Conservation (phyloP, 2,888 invertebrate genomes). For the Ypsolopha sequella region DNA sequence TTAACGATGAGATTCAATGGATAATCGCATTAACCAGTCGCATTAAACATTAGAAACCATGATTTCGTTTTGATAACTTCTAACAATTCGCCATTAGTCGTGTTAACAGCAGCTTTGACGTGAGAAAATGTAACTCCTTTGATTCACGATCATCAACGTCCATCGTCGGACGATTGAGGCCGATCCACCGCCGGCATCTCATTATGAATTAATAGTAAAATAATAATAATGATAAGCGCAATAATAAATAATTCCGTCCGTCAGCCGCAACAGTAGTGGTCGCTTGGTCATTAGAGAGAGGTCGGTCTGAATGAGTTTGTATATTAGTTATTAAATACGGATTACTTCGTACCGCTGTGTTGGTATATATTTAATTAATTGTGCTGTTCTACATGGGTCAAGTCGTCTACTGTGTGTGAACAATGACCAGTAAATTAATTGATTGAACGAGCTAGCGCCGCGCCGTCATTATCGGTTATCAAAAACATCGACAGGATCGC, state of each 20-base stretch:
- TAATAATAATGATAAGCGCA: background rate
- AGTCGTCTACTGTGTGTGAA: no score
- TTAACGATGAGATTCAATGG: no score
- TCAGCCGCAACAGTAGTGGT: background rate
- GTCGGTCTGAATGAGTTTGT: background rate
- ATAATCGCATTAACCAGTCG: no score
- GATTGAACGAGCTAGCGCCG: no score
- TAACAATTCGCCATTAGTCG: no score
- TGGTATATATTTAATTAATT: background rate
- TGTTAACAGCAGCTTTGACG: background rate
- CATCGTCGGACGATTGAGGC: slow-evolving; percentile 35
- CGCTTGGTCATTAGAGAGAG: background rate
- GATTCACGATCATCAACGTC: background rate
- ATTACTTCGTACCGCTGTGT: background rate
- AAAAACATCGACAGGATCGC: no score
- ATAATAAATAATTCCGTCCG: background rate
- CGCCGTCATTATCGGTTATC: no score
- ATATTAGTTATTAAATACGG: background rate
- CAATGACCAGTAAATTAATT: no score
- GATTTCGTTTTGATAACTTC: no score
- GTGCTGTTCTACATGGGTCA: no score
- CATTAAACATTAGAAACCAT: no score
- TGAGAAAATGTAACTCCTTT: background rate
- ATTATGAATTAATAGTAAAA: background rate
- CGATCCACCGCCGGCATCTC: slow-evolving; percentile 16